Base-by-base conservation (phyloP, 2,113 vertebrate genomes). In the Acrocephalus arundinaceus region DNA sequence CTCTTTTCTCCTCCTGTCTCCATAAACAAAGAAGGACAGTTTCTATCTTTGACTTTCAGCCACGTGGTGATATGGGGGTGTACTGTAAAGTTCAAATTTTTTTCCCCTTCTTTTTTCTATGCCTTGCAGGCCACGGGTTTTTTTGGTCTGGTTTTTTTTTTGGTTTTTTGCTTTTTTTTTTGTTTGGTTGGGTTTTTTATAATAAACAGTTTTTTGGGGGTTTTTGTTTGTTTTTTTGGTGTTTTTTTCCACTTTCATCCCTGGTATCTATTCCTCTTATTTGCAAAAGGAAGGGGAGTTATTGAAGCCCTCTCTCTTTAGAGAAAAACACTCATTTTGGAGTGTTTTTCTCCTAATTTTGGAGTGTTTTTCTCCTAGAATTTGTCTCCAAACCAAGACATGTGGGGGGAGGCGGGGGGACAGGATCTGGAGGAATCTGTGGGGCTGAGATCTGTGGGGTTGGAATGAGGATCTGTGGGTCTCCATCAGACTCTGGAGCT, bases 51-150 rank as follows among this genome's bases (percentile, higher is more conserved):
- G 22, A 30, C 22, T 10, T 28, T 27, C 4, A 1, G 31, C 31
- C 30, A 27, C 6, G 5, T 0, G 2, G 28, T 1, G 1, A 41
- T 8, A 11, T 31, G 68, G 37, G 15, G 8, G 16, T 43, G 43
- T 43, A 15, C 13, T 30, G 20, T 13, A 13, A 33, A 30, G 6
- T 55, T 43, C 28, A 72, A 51, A 3, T 25, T 10, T 18, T 41
- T 18, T 33, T n/a, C 15, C 43, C 3, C 19, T 21, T 15, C 27
- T 9, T 27, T 11, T 2, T 20, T 18, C 13, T 13, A 20, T 43
- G 39, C 43, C 15, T 43, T 43, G 43, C 43, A 43, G 43, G 43
- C 43, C 35, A 35, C 35, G 35, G 35, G 35, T 35, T 35, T 35
- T 35, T 35, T 35, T 35, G 35, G 35, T 35, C 35, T 35, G 35